Conservation (phyloP, 2,113 vertebrate species). For the Narcine bancroftii region DNA sequence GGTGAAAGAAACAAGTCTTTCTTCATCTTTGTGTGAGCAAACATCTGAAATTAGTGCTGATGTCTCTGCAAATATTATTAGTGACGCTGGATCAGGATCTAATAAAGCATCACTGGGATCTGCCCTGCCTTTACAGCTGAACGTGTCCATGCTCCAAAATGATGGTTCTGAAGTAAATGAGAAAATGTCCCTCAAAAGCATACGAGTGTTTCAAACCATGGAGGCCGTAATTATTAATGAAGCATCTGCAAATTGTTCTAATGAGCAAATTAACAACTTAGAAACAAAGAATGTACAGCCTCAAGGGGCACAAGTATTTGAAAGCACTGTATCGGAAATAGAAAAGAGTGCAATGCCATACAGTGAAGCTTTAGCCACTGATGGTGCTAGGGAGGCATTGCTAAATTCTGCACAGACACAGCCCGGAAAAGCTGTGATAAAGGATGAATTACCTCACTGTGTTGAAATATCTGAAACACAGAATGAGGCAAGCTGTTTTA, state of each 20-base stretch:
- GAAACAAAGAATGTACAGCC: neutral
- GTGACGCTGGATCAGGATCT: neutral
- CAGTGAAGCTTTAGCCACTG: slow-evolving; percentile 40
- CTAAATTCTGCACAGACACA: slow-evolving; percentile 13
- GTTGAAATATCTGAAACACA: neutral
- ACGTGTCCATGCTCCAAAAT: too few relatives aligned
- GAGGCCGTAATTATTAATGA: neutral
- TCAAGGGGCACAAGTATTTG: too few relatives aligned
- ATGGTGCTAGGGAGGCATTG: slow-evolving; percentile 38
- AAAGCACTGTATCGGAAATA: neutral
- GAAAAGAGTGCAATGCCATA: neutral
- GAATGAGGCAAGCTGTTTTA: neutral
- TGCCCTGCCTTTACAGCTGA: neutral
- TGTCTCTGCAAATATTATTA: neutral
- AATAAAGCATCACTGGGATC: neutral
- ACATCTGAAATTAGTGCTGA: neutral
- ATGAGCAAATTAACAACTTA: neutral
- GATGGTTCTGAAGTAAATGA: neutral
- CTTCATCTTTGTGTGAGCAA: neutral
- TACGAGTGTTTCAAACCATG: neutral
- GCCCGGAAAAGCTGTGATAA: neutral
- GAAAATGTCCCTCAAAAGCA: neutral
- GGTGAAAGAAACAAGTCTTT: neutral
- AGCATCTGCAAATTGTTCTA: neutral
- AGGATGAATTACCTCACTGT: neutral